Base-by-base conservation (phyloP, 2,113 vertebrate genomes). In the Neoarius graeffei region DNA sequence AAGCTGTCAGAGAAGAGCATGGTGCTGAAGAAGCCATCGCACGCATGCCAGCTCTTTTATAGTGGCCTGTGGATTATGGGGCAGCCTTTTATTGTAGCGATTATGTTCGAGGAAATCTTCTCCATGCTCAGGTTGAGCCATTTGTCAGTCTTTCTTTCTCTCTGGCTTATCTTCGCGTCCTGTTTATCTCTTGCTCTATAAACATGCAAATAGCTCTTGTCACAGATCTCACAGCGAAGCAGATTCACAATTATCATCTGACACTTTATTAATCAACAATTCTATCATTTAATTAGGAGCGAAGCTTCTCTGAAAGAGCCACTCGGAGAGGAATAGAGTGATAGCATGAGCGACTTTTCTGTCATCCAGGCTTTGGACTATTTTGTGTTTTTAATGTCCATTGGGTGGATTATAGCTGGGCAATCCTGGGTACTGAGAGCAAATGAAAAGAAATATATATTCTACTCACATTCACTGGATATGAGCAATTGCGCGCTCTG, bases 191-290 rank as follows among this genome's bases (percentile, higher is more conserved):
- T 81, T 13, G 19, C 57, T 25, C 9, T 42, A 2, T 20, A 23
- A 42, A 60, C 4, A 8, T 81, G 80, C 30, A 30, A 62, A 20
- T 19, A 42, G 20, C 74, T 86, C 57, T 71, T 71, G 20, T 71
- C 56, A 83, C 64, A 60, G 9, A 13, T n/a, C 54, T 56, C 57
- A n/a, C 66, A 66, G 48, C 7, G 35, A 87, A 81, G 42, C 85
- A 69, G 73, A 79, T 56, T 62, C 67, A n/a, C 64, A 66, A 30
- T 85, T 64, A 85, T 87, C 50, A 89, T 69, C 35, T 81, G 57
- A 73, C 60, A 56, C 48, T 73, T 84, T 69, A 76, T 82, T 82
- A 52, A 76, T 62, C 42, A 50, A 85, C 30, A 74, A 7, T 56
- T 80, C 50, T 85, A 76, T 81, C 56, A 57, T 89, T 85, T 85